Base-by-base conservation (phyloP, 2,888 invertebrate genomes). In the Tuberolachnus salignus region DNA sequence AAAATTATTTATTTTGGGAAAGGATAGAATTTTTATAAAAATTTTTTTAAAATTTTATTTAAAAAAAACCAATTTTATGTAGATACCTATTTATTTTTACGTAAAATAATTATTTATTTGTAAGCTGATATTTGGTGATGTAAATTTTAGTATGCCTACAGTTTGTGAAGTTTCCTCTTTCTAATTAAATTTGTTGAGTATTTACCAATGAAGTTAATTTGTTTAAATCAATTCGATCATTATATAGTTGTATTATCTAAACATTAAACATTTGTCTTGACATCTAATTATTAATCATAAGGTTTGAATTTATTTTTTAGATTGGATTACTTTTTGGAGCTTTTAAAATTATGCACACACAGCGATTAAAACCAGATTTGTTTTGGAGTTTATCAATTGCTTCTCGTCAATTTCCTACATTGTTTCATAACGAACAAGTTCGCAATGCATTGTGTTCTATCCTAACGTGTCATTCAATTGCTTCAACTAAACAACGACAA, bases 291-390 rank as follows among this genome's bases (percentile, higher is more conserved):
- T 34, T 34, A 34, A 34, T 34, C 34, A 34, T 34, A 4, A 34
- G 3, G 34, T 34, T 34, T 34, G 34, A 34, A 4, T 34, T 3
- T 61, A n/a, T 57, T 66, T 44, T 55, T 81, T 86, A 91, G 91
- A 85, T 91, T 67, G 91, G 91, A 0, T 88, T 94, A 10, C 87
- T 97, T n/a, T 93, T 95, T 83, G 95, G 96, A 0, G 92, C 94
- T n/a, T 91, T 97, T 46, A 93, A 92, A 83, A 88, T 91, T 0
- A 88, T 97, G 1, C 91, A 92, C 82, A 89, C 89, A 10, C 92
- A 93, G 82, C 89, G 94, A 67, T 90, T 92, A 74, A 96, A 95
- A 84, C 94, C 95, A 4, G 94, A 95, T 83, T 90, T 91, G 42
- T 85, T 87, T 9, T 87, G 93, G 51, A 93, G 92, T 55, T 87